Evolutionary conservation across 2,888 invertebrate genomes (phyloP).

Genomic region (Protodeltote pygarga): DNA sequence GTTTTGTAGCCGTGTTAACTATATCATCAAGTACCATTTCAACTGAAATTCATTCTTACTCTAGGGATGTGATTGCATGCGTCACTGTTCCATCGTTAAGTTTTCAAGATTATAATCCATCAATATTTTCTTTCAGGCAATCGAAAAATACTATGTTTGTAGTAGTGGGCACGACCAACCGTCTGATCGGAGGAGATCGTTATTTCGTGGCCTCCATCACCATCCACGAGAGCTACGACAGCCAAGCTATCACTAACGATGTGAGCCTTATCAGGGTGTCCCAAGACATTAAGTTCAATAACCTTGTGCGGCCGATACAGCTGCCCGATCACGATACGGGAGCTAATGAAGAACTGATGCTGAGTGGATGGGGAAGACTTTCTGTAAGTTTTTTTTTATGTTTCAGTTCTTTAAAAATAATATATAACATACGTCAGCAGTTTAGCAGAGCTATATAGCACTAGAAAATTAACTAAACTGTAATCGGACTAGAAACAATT

Average conservation of each 20-base stretch:
- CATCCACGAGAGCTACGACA: conserved; percentile 75
- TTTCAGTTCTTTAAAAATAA: no score
- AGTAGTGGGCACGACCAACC: conserved; percentile 80
- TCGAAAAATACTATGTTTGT: conserved; percentile 56
- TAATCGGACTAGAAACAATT: no score
- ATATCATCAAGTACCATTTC: no score
- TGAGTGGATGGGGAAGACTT: conserved; percentile 82
- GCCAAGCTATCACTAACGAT: conserved; percentile 70
- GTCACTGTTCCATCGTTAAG: no score
- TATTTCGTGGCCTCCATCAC: conserved; percentile 71
- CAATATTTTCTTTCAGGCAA: conserved; percentile 50
- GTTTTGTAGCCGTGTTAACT: no score
- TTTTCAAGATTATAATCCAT: no score
- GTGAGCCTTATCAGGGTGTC: conserved; percentile 75
- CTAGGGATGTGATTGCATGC: no score
- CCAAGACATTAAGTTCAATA: conserved; percentile 64
- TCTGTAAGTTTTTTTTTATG: conserved; percentile 62
- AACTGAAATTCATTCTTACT: no score
- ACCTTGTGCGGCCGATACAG: conserved; percentile 67
- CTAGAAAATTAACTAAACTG: no score
- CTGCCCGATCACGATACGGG: conserved; percentile 67
- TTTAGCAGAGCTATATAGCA: no score
- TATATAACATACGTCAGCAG: no score
- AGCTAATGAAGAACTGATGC: conserved; percentile 62
- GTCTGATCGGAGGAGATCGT: conserved; percentile 71